Base-by-base conservation (phyloP, 1,140 invertebrate species). In the Ganaspis sp. region DNA sequence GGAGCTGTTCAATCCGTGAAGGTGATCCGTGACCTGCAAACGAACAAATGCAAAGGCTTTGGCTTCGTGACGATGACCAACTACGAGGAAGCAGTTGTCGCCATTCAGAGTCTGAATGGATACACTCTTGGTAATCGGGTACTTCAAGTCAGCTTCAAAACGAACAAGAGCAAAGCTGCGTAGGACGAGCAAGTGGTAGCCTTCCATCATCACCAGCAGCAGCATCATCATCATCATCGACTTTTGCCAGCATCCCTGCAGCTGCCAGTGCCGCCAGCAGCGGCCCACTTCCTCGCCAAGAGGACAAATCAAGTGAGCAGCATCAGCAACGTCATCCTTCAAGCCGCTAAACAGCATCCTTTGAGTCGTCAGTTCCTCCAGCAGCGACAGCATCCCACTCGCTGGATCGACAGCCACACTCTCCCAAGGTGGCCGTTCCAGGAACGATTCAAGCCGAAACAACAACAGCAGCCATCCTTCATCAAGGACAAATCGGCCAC, bases 11-110 rank as follows among this genome's bases (percentile, higher is more conserved):
- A 99, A 91, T 98, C 96, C 87, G 98, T 99, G 37, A 99, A 99
- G 93, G 96, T 98, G 71, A 99, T 99, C 86, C 95, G 98, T 78
- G 98, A 99, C 92, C 94, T 98, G 86, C 97, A 99, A 91, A 99
- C 98, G 78, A 98, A 99, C 92, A 99, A 99, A 92, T 99, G 99
- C 94, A 99, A 99, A 92, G 99, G 99, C 83, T 99, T 99, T 91
- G 99, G 98, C n/a, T 99, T 99, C 92, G 98, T 99, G 76, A 99
- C 98, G 73, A 99, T 99, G 99, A 99, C 98, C 85, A 99, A 99
- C 92, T 99, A 99, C 92, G 98, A 99, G 90, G 98, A 99, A 90
- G 98, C 98, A 12, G 95, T 99, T 26, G 96, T 98, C 77, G 98
- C 99, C 72, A 99, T 99, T 85, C 97, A 98, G 91, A 98, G 97